phyloP scores from a whole-genome alignment of 2,888 invertebrate genomes.

The Drosophila putrida region DNA sequence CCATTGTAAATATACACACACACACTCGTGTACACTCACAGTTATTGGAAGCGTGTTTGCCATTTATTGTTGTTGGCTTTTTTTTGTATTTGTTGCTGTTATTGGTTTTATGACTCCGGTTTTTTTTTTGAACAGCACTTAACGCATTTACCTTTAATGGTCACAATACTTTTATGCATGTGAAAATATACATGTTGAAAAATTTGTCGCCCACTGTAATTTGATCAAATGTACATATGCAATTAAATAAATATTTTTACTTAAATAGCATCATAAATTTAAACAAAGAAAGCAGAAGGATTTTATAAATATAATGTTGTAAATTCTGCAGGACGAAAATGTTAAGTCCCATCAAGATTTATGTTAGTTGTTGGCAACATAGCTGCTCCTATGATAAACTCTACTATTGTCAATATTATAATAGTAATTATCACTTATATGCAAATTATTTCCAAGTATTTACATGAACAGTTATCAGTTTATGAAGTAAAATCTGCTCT shows the following conservation, averaged over 20 bases:
- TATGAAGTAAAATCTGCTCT: too few relatives aligned
- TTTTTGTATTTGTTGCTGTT: constrained; percentile 12
- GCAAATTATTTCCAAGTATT: too few relatives aligned
- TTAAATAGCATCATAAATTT: background rate
- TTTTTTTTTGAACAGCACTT: constrained; percentile 31
- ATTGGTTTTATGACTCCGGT: constrained; percentile 54
- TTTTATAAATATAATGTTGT: background rate
- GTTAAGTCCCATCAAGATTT: background rate
- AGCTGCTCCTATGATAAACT: too few relatives aligned
- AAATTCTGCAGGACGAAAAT: background rate
- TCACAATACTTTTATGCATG: constrained; percentile 7
- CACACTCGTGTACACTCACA: background rate
- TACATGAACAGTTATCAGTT: too few relatives aligned
- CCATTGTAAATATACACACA: constrained; percentile 28
- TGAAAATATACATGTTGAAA: constrained; percentile 14
- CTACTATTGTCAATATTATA: background rate
- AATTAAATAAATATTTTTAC: background rate
- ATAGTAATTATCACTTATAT: constrained; percentile 4
- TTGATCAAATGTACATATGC: background rate
- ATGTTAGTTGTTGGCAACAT: too few relatives aligned
- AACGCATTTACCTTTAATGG: constrained; percentile 33
- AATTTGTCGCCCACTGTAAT: constrained; percentile 4
- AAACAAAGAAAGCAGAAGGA: background rate
- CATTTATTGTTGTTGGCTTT: constrained; percentile 28
- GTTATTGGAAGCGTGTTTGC: constrained; percentile 26